Evolutionary conservation across 1,140 invertebrate species (phyloP), one percentile per base, ranked within the genome.

Genomic region (Phenacoccus solenopsis): DNA sequence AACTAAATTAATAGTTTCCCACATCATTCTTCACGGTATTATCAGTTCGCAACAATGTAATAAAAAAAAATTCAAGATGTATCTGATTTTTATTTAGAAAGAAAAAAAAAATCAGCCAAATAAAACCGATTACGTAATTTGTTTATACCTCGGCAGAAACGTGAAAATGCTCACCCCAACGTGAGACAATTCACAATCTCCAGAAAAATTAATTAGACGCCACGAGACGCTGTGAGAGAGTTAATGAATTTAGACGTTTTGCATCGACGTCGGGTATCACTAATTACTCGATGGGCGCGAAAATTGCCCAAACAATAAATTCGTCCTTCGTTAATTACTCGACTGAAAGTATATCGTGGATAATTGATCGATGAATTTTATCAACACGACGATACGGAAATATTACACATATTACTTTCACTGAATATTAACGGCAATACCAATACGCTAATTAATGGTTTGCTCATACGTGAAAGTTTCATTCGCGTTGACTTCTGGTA

Each of bases 381-480:
- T 32, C 30, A 13, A 49, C 20, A 16, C 16, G 16, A 16, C 38
- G 38, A 49, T 49, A n/a, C 38, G 38, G 38, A 49, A 49, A 49
- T 49, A 49, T 49, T 49, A n/a, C n/a, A n/a, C n/a, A n/a, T 16
- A 16, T 49, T 49, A 49, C 38, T 49, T 49, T 49, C 38, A 49
- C 38, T 49, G 38, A 49, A 49, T 49, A 49, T 49, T 49, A 49
- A 49, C 38, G 38, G 38, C n/a, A n/a, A n/a, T n/a, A n/a, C n/a
- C n/a, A n/a, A 2, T 49, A 16, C 16, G 16, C 13, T 49, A 49
- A 49, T 49, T 49, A 49, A 49, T 16, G 5, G 38, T 49, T 16
- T 13, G 13, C n/a, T 16, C 16, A n/a, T 49, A 49, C 38, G 38
- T 49, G 38, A 49, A 49, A 49, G 38, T 49, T 49, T 49, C 13